phyloP scores from a whole-genome alignment of 2,113 vertebrate genomes.

The Poeciliopsis prolifica region DNA sequence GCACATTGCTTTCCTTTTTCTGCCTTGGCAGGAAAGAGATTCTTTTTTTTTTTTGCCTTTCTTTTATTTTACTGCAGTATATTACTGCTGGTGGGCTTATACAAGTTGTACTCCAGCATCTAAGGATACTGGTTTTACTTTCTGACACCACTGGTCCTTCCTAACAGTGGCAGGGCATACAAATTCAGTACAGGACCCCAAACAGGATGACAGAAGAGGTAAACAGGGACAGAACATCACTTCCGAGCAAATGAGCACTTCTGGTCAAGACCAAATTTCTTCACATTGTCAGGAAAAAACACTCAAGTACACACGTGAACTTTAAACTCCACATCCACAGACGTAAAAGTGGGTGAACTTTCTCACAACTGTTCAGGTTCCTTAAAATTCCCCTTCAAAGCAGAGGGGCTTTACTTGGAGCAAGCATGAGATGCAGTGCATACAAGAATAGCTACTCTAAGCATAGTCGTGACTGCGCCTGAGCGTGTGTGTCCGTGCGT shows the following conservation, averaged over 20 bases:
- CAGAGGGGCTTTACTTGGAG: constrained; percentile 58
- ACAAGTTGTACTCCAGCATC: constrained; percentile 44
- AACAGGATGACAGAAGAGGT: neutral
- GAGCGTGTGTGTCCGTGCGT: constrained; percentile 23
- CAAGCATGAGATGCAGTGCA: constrained; percentile 52
- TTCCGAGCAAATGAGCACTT: constrained; percentile 22
- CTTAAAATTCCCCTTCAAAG: constrained; percentile 69
- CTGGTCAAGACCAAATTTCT: constrained; percentile 34
- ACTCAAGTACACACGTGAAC: constrained; percentile 18
- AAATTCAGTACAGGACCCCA: constrained; percentile 17
- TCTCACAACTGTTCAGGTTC: constrained; percentile 65
- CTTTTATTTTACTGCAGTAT: constrained; percentile 30
- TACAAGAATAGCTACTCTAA: constrained; percentile 69
- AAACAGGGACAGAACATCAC: constrained; percentile 1
- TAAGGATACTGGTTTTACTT: constrained; percentile 51
- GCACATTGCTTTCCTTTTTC: constrained; percentile 54
- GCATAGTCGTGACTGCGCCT: constrained; percentile 64
- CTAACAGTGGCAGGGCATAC: neutral
- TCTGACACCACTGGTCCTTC: constrained; percentile 38
- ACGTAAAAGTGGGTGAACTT: constrained; percentile 5
- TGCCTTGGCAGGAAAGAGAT: constrained; percentile 39
- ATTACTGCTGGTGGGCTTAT: constrained; percentile 48
- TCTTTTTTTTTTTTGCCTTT: constrained; percentile 33
- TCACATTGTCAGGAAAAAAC: constrained; percentile 2
- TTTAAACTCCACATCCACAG: constrained; percentile 6